Conservation (phyloP, 2,113 vertebrate genomes). For the Heterocephalus glaber region DNA sequence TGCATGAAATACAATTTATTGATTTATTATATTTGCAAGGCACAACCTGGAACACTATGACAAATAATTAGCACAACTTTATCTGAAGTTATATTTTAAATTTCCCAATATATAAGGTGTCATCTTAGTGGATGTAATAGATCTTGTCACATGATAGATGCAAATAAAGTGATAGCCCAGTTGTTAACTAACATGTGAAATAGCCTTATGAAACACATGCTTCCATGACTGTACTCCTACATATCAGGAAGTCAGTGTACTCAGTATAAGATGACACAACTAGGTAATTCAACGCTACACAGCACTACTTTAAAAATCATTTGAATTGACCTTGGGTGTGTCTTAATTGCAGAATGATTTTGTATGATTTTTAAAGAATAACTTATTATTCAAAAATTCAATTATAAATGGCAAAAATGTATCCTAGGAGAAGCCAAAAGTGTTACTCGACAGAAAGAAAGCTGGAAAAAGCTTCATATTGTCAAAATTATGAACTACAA, state of each 20-base stretch:
- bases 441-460: not conserved
- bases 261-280: not conserved
- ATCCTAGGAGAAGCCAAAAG: constrained; percentile 19
- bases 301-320: constrained; percentile 12
- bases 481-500: constrained; percentile 5
- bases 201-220: not conserved
- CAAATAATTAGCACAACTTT: not conserved
- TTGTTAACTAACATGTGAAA: not conserved
- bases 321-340: not conserved
- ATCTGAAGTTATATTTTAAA: not conserved
- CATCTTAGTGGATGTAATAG: not conserved
- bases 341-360: constrained; percentile 7
- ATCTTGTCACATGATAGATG: not conserved
- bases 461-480: not conserved
- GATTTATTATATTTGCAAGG: not conserved
- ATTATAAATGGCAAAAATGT: not conserved
- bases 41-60: not conserved
- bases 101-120: not conserved
- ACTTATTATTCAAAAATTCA: not conserved
- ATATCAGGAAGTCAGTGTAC: not conserved
- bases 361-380: not conserved
- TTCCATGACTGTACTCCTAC: not conserved
- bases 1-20: not conserved
- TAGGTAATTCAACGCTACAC: not conserved
- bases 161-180: not conserved